A percentile compares a stretch with the other conserved stretches of the same genome.
phyloP scores from a whole-genome alignment of 2,797 vertebrate genomes.

The Mormyrops attenuatus region DNA sequence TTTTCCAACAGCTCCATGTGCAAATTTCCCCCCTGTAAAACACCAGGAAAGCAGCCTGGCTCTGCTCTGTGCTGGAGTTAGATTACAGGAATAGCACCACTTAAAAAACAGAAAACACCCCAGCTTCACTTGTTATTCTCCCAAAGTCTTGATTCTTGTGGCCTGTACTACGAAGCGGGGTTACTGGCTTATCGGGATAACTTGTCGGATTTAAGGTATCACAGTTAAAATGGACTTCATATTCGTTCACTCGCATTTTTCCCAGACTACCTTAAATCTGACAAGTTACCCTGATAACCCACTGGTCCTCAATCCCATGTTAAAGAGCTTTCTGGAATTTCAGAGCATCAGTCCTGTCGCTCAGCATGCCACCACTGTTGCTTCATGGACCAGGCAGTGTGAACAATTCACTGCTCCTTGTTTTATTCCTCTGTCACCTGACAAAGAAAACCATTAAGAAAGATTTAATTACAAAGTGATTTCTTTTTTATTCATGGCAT shows the following conservation, averaged over 20 bases:
- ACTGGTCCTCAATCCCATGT: background rate
- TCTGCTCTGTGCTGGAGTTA: background rate
- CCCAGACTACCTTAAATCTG: no score
- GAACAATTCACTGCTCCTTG: background rate
- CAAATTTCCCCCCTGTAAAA: background rate
- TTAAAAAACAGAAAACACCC: background rate
- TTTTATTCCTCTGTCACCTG: background rate
- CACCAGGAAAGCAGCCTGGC: background rate
- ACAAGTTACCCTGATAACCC: no score
- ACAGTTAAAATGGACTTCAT: no score
- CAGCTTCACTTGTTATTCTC: background rate
- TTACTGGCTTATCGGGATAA: no score
- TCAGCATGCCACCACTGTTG: background rate
- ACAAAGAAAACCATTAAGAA: background rate
- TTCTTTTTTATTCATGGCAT: background rate
- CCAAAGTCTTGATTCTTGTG: background rate
- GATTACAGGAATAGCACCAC: background rate
- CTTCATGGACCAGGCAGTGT: background rate
- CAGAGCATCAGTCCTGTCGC: background rate
- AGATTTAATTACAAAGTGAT: background rate
- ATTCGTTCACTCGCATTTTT: no score
- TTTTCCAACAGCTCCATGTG: slow-evolving; percentile 1
- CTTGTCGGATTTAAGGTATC: no score
- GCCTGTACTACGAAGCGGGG: no score
- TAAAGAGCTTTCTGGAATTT: background rate